Evolutionary conservation across 2,797 vertebrate genomes (phyloP).

Genomic region (Ctenopoma multispine): DNA sequence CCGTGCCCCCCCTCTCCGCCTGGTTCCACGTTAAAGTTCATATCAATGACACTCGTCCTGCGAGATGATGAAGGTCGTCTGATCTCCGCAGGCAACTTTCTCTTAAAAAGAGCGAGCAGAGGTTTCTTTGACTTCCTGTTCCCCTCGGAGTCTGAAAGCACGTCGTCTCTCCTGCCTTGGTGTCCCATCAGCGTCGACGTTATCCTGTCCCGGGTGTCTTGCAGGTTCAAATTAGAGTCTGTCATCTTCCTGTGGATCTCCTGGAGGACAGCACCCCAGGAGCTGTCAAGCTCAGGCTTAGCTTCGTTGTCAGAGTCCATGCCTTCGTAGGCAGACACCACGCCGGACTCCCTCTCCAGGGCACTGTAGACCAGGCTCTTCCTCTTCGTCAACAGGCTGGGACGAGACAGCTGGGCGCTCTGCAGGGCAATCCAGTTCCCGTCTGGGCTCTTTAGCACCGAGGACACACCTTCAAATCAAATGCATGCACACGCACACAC

Average conservation of each 20-base stretch:
- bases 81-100: slow-evolving; percentile 69
- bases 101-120: slow-evolving; percentile 66
- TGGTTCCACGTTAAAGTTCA: slow-evolving; percentile 74
- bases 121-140: slow-evolving; percentile 61
- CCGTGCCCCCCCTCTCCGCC: slow-evolving; percentile 41
- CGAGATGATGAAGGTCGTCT: slow-evolving; percentile 55
- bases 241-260: slow-evolving; percentile 75
- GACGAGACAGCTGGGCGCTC: slow-evolving; percentile 83
- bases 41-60: slow-evolving; percentile 73
- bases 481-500: neutral
- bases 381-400: slow-evolving; percentile 88
- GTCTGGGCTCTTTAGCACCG: slow-evolving; percentile 91
- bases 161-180: slow-evolving; percentile 25
- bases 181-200: neutral
- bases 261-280: slow-evolving; percentile 73
- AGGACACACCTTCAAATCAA: slow-evolving; percentile 72
- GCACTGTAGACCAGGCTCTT: slow-evolving; percentile 90
- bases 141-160: slow-evolving; percentile 62
- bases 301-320: slow-evolving; percentile 90
- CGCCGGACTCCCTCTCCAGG: slow-evolving; percentile 89
- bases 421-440: slow-evolving; percentile 97
- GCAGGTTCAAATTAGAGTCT: slow-evolving; percentile 58
- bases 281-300: slow-evolving; percentile 85
- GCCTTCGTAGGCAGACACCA: slow-evolving; percentile 91
- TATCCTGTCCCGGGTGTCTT: slow-evolving; percentile 51